Base-by-base conservation (phyloP, 2,113 vertebrate species). In the Anser cygnoides region DNA sequence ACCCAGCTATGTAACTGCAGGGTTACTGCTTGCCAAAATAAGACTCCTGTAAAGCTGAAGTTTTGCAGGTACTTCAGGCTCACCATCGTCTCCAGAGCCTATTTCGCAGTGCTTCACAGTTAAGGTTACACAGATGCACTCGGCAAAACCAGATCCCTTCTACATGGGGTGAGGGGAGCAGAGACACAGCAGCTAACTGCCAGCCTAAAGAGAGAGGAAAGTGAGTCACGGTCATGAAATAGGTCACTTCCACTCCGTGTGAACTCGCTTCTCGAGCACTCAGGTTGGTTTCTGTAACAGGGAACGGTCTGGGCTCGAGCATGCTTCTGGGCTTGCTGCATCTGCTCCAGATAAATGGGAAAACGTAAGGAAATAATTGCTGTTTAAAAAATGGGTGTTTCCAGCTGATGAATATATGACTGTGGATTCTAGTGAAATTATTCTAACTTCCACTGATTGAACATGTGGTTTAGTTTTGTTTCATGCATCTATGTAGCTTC, bases 221-320 rank as follows among this genome's bases (percentile, higher is more conserved):
- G 82, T 91, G 78, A 95, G 66, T 89, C 87, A 87, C 52, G 31
- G 35, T n/a, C 78, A 73, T 87, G 89, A 96, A 95, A 68, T 79
- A 87, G 93, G 89, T 95, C 84, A 63, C 78, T 91, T 95, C 91
- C 59, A 91, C 75, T 90, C 85, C 7, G 33, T 62, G 71, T 70
- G 50, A 59, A 81, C 62, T 12, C 21, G 50, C 63, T 92, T 44
- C 66, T 84, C 49, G 68, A 52, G 13, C 57, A 46, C 46, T 66
- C 87, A 70, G 66, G 80, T 75, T 94, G 73, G 44, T 54, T 35
- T 92, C 81, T 62, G 54, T 89, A 91, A 79, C 33, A 73, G 61
- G 50, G 73, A 93, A 58, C 46, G 22, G 22, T 41, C 66, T 63
- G 70, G 17, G n/a, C 18, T 82, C 33, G 58, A 54, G 54, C 70